Percentiles rank a stretch among this genome's conserved stretches.
phyloP scores from a whole-genome alignment of 1,140 invertebrate genomes.

The Diuraphis noxia region DNA sequence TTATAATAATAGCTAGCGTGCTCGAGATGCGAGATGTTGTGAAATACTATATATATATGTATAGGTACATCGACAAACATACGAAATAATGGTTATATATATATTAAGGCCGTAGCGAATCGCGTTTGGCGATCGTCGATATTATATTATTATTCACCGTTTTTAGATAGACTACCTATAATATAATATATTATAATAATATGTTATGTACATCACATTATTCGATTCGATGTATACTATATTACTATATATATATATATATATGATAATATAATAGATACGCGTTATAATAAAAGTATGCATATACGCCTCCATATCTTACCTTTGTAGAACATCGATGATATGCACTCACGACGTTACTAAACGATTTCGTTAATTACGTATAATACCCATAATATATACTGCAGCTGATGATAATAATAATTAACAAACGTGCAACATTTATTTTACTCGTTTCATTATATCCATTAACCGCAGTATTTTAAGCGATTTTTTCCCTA shows the following conservation, averaged over 20 bases:
- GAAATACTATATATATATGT: not conserved
- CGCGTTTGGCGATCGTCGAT: not conserved
- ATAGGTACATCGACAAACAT: not conserved
- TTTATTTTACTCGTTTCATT: not conserved
- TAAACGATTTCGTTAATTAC: not conserved
- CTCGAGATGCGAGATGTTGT: not conserved
- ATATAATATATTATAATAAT: not conserved
- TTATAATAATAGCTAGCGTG: not conserved
- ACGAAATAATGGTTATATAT: not conserved
- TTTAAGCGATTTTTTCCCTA: not conserved
- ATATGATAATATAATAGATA: not conserved
- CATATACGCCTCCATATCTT: not conserved
- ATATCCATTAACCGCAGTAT: not conserved
- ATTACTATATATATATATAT: too few relatives aligned
- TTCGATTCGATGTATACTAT: not conserved
- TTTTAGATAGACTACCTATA: not conserved
- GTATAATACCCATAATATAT: not conserved
- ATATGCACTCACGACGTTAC: not conserved
- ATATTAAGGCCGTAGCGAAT: not conserved
- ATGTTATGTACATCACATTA: not conserved
- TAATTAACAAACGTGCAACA: slow-evolving; percentile 1
- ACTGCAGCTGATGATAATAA: not conserved
- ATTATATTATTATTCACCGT: not conserved
- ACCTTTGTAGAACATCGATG: not conserved
- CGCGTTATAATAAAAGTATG: not conserved